Percentiles rank a stretch among this genome's conserved stretches.
Evolutionary conservation across 2,888 invertebrate species (phyloP).

Genomic region (Leucania comma): DNA sequence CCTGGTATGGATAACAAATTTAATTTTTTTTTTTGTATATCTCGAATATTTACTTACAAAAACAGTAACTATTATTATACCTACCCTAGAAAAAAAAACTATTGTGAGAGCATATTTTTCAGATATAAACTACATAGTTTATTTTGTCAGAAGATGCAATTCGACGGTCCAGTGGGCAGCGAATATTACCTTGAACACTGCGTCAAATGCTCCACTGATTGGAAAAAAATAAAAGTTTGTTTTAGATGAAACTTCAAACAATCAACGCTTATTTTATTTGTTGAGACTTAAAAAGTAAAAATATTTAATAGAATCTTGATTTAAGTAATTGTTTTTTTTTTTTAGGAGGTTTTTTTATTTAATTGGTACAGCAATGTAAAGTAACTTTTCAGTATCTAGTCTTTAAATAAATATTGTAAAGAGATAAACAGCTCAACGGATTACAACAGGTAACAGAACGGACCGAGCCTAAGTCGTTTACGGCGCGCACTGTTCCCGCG

Average conservation of each 20-base stretch:
- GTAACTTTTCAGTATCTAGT: too few species aligned
- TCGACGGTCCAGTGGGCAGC: constrained; percentile 45
- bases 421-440: too few species aligned
- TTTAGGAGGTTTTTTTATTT: not conserved
- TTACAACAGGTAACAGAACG: too few species aligned
- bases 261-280: constrained; percentile 9
- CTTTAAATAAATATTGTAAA: too few species aligned
- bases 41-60: not conserved
- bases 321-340: not conserved
- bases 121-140: constrained; percentile 17
- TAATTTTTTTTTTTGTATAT: not conserved
- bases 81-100: too few species aligned
- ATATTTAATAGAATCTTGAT: not conserved
- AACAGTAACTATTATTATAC: not conserved
- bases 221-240: constrained; percentile 9
- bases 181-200: constrained; percentile 48
- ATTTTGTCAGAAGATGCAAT: constrained; percentile 57
- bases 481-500: too few species aligned
- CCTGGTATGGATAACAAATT: too few species aligned
- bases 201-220: constrained; percentile 13
- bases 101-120: constrained; percentile 11
- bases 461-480: too few species aligned
- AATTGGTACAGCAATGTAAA: not conserved
- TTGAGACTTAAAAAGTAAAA: not conserved
- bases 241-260: not conserved